Evolutionary conservation across 2,113 vertebrate species (phyloP), one percentile per base, ranked within the genome.

Genomic region (Ondatra zibethicus): DNA sequence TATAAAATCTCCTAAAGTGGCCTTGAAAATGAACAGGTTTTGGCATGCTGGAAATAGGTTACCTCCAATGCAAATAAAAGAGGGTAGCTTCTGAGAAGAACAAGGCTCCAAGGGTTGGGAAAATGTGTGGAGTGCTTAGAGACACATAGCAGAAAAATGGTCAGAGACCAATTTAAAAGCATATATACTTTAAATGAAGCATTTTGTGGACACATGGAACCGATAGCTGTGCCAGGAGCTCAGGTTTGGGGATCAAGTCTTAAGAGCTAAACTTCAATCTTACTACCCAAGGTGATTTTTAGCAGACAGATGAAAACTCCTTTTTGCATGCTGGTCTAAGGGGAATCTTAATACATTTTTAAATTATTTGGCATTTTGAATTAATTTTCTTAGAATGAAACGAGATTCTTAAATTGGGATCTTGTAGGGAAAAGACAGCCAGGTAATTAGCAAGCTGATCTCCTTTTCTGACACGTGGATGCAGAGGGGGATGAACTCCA

Each of bases 371-470:
- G 92, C 97, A 55, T 96, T 98, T 96, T 96, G 97, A 3, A 84
- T 98, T 98, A 98, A 97, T 98, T 98, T 98, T 98, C 97, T 97
- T 95, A 97, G 97, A 97, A 97, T 97, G 98, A 97, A 97, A 98
- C 97, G 98, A 97, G 92, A 98, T 97, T 97, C 97, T 98, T 98
- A 98, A 98, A 98, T 98, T 97, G 98, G 98, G 98, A 95, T 98
- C 98, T 98, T 97, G 93, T 96, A 98, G 97, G 95, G 98, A 98
- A 98, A 98, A 98, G 97, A 98, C 98, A 98, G 98, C 97, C 97
- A 98, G 98, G 96, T 97, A 98, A 98, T 98, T 98, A 98, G 98
- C 96, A 97, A 97, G 97, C 98, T 4, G 92, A 97, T 98, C 98
- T 98, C 91, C 96, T 98, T 98, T 94, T 52, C 91, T 95, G 97